phyloP scores from a whole-genome alignment of 2,888 invertebrate species.

The Kuschelorhynchus macadamiae region DNA sequence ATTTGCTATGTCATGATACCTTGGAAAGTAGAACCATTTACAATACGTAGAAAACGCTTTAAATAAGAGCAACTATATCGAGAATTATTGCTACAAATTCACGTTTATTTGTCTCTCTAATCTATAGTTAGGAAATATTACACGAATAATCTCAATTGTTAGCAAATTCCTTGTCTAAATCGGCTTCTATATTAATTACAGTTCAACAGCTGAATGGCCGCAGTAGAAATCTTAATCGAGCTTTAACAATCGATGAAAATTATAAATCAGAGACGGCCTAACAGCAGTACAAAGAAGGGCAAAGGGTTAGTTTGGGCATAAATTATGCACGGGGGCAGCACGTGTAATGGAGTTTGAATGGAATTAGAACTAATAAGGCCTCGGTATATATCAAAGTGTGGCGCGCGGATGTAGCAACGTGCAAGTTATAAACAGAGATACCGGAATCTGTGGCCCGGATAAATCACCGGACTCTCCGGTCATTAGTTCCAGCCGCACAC shows the following conservation, averaged over 20 bases:
- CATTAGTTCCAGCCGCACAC: conserved; percentile 68
- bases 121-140: too few species aligned
- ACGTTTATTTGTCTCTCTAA: too few species aligned
- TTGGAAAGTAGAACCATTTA: too few species aligned
- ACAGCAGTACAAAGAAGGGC: neutral
- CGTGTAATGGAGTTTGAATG: conserved; percentile 64
- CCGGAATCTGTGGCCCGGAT: conserved; percentile 66
- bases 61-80: too few species aligned
- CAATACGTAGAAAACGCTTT: too few species aligned
- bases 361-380: conserved; percentile 66
- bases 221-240: too few species aligned
- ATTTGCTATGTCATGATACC: too few species aligned
- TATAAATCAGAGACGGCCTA: neutral
- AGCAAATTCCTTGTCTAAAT: too few species aligned
- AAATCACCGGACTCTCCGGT: conserved; percentile 69
- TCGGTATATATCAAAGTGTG: conserved; percentile 65
- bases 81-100: too few species aligned
- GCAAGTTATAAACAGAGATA: conserved; percentile 58
- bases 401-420: conserved; percentile 53
- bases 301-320: neutral
- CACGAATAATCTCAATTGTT: too few species aligned
- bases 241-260: neutral
- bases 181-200: too few species aligned
- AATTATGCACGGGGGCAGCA: conserved; percentile 53
- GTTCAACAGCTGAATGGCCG: too few species aligned